Conservation (phyloP, 1,140 invertebrate genomes). For the Antheraea pernyi region DNA sequence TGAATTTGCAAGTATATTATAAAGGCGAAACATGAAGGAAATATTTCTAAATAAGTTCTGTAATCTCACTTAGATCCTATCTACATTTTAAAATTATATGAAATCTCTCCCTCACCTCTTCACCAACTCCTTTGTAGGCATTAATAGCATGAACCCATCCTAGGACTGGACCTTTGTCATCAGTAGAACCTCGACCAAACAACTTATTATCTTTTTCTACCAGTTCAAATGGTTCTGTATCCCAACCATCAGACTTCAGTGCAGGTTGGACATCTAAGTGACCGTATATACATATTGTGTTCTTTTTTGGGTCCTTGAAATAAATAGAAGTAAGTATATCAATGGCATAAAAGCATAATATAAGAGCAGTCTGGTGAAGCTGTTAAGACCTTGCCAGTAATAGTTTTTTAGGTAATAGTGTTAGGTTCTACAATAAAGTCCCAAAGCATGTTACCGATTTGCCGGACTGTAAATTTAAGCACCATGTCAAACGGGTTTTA, state of each 20-base stretch:
- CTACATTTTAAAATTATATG: not conserved
- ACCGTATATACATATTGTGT: conserved; percentile 97
- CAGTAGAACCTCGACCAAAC: conserved; percentile 94
- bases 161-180: conserved; percentile 96
- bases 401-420: too few species aligned
- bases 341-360: not conserved
- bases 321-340: conserved; percentile 14
- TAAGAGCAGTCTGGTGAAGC: too few species aligned
- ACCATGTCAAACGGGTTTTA: too few species aligned
- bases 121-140: conserved; percentile 88
- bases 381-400: too few species aligned
- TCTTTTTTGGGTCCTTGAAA: conserved; percentile 87
- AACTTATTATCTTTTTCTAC: conserved; percentile 94
- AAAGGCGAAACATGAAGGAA: too few species aligned
- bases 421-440: too few species aligned
- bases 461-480: too few species aligned
- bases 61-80: too few species aligned
- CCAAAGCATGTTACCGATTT: too few species aligned
- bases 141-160: conserved; percentile 97
- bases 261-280: conserved; percentile 99
- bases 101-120: conserved; percentile 56
- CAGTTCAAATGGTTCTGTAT: conserved; percentile 95
- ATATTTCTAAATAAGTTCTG: too few species aligned
- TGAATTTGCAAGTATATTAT: too few species aligned
- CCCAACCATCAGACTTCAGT: conserved; percentile 94